Conservation (phyloP, 2,888 invertebrate species). For the Drosophila paracracens region DNA sequence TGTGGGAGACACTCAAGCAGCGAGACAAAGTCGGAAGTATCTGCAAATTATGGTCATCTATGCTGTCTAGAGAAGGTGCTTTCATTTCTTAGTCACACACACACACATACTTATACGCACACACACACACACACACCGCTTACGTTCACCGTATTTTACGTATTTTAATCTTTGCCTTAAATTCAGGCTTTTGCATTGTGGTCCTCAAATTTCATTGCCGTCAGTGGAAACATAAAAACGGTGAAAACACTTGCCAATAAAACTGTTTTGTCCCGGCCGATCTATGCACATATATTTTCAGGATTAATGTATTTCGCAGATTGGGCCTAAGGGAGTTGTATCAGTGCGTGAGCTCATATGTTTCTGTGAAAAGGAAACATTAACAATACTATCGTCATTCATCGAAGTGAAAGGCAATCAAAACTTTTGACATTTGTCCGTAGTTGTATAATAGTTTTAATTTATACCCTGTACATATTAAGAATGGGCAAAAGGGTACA, state of each 20-base stretch:
- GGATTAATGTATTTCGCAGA: slow-evolving; percentile 22
- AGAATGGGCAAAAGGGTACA: background rate
- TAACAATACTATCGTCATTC: background rate
- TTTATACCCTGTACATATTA: background rate
- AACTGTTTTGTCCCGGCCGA: slow-evolving; percentile 27
- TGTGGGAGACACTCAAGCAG: slow-evolving; percentile 2
- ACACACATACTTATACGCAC: background rate
- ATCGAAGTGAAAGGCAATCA: background rate
- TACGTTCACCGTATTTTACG: slow-evolving; percentile 3
- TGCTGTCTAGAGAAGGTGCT: slow-evolving; percentile 49
- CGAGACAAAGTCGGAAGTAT: slow-evolving; percentile 26
- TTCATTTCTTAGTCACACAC: background rate
- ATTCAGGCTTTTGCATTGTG: slow-evolving; percentile 35
- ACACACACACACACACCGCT: background rate
- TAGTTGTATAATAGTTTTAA: background rate
- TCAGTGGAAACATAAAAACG: slow-evolving; percentile 53
- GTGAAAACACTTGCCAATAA: slow-evolving; percentile 23
- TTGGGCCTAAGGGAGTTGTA: slow-evolving; percentile 43
- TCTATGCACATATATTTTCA: slow-evolving; percentile 27
- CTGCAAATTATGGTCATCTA: slow-evolving; percentile 59
- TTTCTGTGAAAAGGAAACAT: background rate
- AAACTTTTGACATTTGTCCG: background rate
- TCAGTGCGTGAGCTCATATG: background rate
- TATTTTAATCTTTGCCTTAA: slow-evolving; percentile 36
- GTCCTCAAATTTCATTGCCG: slow-evolving; percentile 58